Evolutionary conservation across 2,113 vertebrate genomes (phyloP), one percentile per base, ranked within the genome.

Genomic region (Anser brachyrhynchus): DNA sequence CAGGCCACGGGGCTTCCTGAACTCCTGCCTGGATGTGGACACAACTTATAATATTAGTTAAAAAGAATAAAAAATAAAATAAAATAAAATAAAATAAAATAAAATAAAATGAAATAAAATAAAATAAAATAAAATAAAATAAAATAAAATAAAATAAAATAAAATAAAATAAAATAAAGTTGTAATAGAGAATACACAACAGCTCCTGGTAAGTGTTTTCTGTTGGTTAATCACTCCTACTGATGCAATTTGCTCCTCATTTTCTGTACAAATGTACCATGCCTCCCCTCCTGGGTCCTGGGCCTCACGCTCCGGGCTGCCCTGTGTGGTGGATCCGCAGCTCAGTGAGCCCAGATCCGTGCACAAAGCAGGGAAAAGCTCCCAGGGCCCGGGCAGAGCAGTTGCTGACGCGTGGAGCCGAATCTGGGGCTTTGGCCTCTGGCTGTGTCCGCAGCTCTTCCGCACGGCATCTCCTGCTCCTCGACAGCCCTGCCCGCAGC

Each of bases 41-140:
- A 39, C 33, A 15, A 5, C 11, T 9, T 3, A 3, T 0, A 22
- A 3, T 1, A 11, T 0, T 1, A 33, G 57, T 65, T 51, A 5
- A n/a, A 35, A 7, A 18, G 29, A 35, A 35, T 35, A 35, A 35
- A 57, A 37, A 44, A 19, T 20, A 10, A 21, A 57, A 37, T 23
- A 20, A 58, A 23, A 25, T 37, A 41, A 11, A 76, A 35, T 35
- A 35, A 35, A 35, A 35, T 35, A 35, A 35, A 35, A 35, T 35
- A 35, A 35, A 35, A 35, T 35, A 35, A 35, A 35, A 35, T 44
- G 19, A 18, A 46, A 10, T 49, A 57, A 37, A 44, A 19, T 20
- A 10, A 21, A 57, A 37, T 23, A 20, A 58, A 23, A 25, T 37
- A 41, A 11, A 76, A 35, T 35, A 35, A 35, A 35, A 35, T 35